Evolutionary conservation across 2,888 invertebrate species (phyloP), one percentile per base, ranked within the genome.

Genomic region (Rutpela maculata): DNA sequence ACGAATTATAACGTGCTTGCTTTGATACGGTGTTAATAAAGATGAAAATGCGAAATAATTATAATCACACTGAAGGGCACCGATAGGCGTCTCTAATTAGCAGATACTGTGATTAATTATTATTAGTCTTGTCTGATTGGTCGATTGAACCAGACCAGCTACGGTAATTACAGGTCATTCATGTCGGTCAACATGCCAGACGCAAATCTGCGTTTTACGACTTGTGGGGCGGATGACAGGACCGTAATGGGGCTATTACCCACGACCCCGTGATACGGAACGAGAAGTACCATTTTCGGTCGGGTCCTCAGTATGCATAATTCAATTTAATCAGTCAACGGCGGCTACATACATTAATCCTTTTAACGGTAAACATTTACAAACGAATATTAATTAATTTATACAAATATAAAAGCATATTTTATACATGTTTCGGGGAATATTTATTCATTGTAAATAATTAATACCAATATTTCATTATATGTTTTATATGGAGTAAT

Each of bases 101-200:
- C 67, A 73, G 74, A 67, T 75, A 59, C 43, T 31, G 73, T 69
- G 74, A 76, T 76, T 76, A 78, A 78, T 78, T 70, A 76, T 76
- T 75, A 69, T 74, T 68, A 67, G 70, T 57, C 43, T 68, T 71
- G 74, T 66, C 67, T 74, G 78, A 74, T 74, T 76, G 74, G 76
- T 74, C 71, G 71, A 78, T 70, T 78, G 75, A 78, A 38, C 72
- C 63, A 12, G 22, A 35, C 56, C 66, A 71, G 70, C 74, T 67
- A 19, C 76, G 56, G 62, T 76, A 76, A 79, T 79, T 76, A 76
- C 63, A 76, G 74, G 74, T 78, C 70, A 74, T 72, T 62, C 70
- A 22, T 19, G 68, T 60, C n/a, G 65, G 18, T 65, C 60, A 71
- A 59, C 43, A 43, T 66, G 71, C 18, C 22, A 43, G 43, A 65